Percentiles rank a stretch among this genome's conserved stretches.
These are phyloP conservation scores for Zeugodacus cucurbitae DNA, from an alignment of 1,140 invertebrate species.

Conservation along the genomic window DNA sequence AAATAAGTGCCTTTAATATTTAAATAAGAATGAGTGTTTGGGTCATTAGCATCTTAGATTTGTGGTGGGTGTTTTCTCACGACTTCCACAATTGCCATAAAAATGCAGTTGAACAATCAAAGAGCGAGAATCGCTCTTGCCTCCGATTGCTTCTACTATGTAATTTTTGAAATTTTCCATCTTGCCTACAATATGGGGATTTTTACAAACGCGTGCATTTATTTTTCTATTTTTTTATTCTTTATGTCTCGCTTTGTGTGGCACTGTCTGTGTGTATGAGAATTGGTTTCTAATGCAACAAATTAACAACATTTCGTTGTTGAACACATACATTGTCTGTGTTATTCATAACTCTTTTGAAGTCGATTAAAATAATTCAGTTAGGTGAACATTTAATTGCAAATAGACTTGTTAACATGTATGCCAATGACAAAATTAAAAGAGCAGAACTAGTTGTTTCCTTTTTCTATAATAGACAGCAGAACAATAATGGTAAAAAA, in stretches of 20 bases:
- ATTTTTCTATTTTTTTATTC: not conserved
- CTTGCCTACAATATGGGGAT: not conserved
- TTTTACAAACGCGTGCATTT: not conserved
- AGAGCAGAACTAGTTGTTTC: slow-evolving; percentile 28
- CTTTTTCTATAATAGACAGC: not conserved
- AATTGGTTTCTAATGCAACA: not conserved
- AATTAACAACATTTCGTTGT: not conserved
- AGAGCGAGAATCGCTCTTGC: not conserved
- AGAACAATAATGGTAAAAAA: slow-evolving; percentile 11
- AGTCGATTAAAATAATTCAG: not conserved
- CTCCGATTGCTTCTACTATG: not conserved
- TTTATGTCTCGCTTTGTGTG: no score
- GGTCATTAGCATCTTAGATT: no score
- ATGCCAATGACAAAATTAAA: slow-evolving; percentile 41
- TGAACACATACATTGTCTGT: not conserved
- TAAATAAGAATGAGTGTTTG: no score
- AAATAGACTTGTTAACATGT: slow-evolving; percentile 9
- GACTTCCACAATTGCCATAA: not conserved
- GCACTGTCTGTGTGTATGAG: not conserved
- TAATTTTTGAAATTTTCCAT: no score
- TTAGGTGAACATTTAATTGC: not conserved
- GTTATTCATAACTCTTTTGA: not conserved
- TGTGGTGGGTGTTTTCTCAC: not conserved
- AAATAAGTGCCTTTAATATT: no score
- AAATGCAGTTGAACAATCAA: not conserved